Conservation (phyloP, 2,888 invertebrate species). For the Netelia virgata region DNA sequence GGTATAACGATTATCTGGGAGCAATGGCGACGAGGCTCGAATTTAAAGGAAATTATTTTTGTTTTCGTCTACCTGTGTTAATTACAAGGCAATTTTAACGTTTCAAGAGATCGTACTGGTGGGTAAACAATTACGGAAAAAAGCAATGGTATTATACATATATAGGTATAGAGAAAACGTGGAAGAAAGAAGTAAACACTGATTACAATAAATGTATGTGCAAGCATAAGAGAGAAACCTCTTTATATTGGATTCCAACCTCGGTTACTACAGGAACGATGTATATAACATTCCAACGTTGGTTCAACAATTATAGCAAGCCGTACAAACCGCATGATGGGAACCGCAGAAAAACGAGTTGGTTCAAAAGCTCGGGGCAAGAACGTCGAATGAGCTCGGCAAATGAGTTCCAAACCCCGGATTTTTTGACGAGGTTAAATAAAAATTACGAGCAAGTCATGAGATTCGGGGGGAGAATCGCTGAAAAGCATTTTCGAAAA, state of each 20-base stretch:
- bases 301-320: neutral
- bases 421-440: neutral
- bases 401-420: neutral
- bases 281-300: neutral
- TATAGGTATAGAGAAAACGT: too few species aligned
- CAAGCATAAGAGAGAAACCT: neutral
- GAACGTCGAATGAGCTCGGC: neutral
- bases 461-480: neutral
- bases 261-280: neutral
- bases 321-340: neutral
- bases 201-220: neutral
- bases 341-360: neutral
- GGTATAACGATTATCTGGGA: neutral
- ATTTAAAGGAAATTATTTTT: neutral
- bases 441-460: neutral
- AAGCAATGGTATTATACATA: too few species aligned
- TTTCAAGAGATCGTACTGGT: too few species aligned
- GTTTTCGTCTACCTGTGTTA: neutral
- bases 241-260: neutral
- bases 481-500: conserved; percentile 1
- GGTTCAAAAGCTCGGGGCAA: neutral
- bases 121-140: too few species aligned
- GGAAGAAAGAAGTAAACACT: neutral
- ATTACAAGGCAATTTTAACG: too few species aligned
- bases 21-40: neutral